A percentile compares a stretch with the other conserved stretches of the same genome.
phyloP scores from a whole-genome alignment of 2,888 invertebrate genomes.

The Unio delphinus region DNA sequence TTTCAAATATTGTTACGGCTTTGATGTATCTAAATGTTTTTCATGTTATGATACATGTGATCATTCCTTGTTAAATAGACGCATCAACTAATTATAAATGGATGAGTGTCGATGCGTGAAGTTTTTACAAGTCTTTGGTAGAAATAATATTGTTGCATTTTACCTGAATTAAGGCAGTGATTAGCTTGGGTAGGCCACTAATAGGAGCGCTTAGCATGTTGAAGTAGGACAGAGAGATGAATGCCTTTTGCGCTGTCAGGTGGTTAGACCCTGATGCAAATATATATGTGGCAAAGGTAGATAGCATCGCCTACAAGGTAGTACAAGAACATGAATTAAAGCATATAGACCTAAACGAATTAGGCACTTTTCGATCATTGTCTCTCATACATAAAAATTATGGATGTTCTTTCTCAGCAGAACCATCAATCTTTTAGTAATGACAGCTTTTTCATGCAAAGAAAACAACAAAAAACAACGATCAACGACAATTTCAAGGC shows the following conservation, averaged over 20 bases:
- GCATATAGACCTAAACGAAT: not conserved
- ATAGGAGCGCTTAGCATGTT: constrained; percentile 81
- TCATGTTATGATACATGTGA: too few species aligned
- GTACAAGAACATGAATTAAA: not conserved
- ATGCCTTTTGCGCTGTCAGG: constrained; percentile 90
- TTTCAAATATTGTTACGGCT: too few species aligned
- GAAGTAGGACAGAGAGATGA: constrained; percentile 74
- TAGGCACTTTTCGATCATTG: not conserved
- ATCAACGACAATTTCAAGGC: not conserved
- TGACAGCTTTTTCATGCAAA: too few species aligned
- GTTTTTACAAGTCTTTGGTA: too few species aligned
- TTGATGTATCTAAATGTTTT: too few species aligned
- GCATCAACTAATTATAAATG: too few species aligned
- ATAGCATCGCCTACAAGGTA: constrained; percentile 34
- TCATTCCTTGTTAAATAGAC: not conserved
- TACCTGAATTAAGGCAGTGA: too few species aligned
- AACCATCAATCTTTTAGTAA: too few species aligned
- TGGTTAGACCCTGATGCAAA: constrained; percentile 85
- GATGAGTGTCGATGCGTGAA: too few species aligned
- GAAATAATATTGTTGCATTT: too few species aligned
- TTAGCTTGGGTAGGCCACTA: constrained; percentile 62
- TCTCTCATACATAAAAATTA: not conserved
- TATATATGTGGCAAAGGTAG: constrained; percentile 74
- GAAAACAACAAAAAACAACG: too few species aligned
- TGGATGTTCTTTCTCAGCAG: not conserved